phyloP scores from a whole-genome alignment of 2,113 vertebrate genomes.

The Hemiprocne comata region DNA sequence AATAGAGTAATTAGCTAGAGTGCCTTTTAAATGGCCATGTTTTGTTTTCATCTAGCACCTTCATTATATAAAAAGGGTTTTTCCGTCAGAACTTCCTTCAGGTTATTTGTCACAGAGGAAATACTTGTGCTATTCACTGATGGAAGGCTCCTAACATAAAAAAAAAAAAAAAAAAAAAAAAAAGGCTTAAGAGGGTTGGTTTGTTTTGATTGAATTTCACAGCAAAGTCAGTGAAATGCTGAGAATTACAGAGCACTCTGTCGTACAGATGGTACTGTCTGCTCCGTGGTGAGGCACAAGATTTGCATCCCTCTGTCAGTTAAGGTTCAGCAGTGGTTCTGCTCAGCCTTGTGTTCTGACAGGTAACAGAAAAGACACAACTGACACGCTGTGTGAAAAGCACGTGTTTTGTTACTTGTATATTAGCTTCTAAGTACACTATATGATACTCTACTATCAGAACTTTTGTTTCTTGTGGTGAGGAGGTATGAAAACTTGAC shows the following conservation, averaged over 20 bases:
- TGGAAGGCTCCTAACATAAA: background rate
- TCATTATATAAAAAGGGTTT: background rate
- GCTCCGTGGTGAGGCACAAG: background rate
- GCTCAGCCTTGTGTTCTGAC: background rate
- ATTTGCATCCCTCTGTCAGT: slow-evolving; percentile 15
- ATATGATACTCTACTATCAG: background rate
- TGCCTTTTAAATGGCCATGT: background rate
- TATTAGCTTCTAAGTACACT: background rate
- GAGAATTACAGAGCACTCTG: background rate
- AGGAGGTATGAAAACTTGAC: background rate
- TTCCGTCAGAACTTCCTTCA: background rate
- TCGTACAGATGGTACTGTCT: background rate
- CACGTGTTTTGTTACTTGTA: background rate
- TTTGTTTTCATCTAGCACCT: background rate
- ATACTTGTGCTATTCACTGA: background rate
- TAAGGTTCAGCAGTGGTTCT: background rate
- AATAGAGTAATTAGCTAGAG: background rate
- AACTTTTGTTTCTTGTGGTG: background rate
- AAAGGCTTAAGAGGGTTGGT: background rate
- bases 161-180: background rate
- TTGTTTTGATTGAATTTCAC: background rate
- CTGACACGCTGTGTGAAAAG: background rate
- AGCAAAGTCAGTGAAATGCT: background rate
- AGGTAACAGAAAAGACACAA: slow-evolving; percentile 1
- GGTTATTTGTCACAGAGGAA: background rate